Base-by-base conservation (phyloP, 2,113 vertebrate genomes). In the Falcunculus frontatus region DNA sequence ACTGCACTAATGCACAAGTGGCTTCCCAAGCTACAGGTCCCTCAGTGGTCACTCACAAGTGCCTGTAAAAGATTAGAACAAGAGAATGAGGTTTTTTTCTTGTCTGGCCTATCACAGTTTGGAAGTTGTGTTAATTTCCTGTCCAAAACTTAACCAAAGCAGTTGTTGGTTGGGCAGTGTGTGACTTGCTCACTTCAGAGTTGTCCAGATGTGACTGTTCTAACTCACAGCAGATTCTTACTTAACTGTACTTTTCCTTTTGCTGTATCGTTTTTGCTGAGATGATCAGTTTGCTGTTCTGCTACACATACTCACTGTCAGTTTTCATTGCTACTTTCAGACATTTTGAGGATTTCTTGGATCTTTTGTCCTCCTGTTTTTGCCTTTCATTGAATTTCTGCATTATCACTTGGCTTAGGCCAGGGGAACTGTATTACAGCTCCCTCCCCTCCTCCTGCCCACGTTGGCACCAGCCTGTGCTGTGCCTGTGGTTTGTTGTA, bases 401-500 rank as follows among this genome's bases (percentile, higher is more conserved):
- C 39, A 6, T 41, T 23, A n/a, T 27, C 26, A 3, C 46, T 74
- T 57, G 46, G n/a, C 19, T 78, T 55, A 32, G 57, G 57, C 30
- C 39, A 52, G 44, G 47, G 39, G 49, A 82, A 23, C 56, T 63
- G 17, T 46, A 6, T 56, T 14, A 13, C n/a, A 55, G n/a, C 3
- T 59, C 16, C 55, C 33, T 78, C 22, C 13, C 10, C n/a, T 83
- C 27, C 47, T 64, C 7, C 25, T 55, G 90, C 69, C 52, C 26
- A 6, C 2, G 2, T 1, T 42, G 23, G 72, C 57, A 35, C 20
- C 57, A 63, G 9, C 23, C 68, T 25, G 18, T 7, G 67, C 70
- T 3, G 0, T 15, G 69, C 50, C 4, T 4, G 37, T 6, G 14
- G 18, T 33, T 74, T 1, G 0, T 78, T 57, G 14, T 2, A 5